Evolutionary conservation across 2,113 vertebrate genomes (phyloP).

Genomic region (Mormyrus lacerda): DNA sequence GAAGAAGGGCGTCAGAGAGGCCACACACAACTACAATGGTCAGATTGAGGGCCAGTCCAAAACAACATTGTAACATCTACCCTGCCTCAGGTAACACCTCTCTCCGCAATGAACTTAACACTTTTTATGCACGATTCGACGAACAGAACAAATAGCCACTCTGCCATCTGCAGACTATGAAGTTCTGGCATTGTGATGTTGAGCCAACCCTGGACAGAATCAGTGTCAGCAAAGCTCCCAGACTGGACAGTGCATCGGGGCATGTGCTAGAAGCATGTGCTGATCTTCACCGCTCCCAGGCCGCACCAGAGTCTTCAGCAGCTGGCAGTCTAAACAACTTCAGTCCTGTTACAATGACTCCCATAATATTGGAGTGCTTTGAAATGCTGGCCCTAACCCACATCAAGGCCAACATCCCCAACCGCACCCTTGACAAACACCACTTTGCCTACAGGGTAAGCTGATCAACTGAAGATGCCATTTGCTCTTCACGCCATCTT

Average conservation of each 20-base stretch:
- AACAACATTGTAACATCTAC: neutral
- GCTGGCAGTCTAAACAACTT: neutral
- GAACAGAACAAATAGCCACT: neutral
- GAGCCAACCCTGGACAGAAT: neutral
- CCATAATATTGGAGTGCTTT: neutral
- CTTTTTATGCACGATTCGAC: neutral
- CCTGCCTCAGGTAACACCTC: neutral
- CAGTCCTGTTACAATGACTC: neutral
- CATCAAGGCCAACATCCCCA: neutral
- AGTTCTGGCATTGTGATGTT: neutral
- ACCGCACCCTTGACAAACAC: neutral
- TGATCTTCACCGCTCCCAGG: neutral
- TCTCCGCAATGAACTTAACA: neutral
- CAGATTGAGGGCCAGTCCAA: neutral
- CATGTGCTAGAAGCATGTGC: neutral
- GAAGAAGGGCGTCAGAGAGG: neutral
- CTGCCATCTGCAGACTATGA: neutral
- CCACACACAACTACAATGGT: neutral
- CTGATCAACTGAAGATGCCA: neutral
- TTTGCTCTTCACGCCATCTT: neutral
- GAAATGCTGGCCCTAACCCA: neutral
- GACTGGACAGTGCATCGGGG: neutral
- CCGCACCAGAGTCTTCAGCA: neutral
- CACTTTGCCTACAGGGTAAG: neutral
- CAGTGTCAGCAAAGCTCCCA: neutral